Conservation (phyloP, 2,113 vertebrate genomes). For the Syrmaticus mikado region DNA sequence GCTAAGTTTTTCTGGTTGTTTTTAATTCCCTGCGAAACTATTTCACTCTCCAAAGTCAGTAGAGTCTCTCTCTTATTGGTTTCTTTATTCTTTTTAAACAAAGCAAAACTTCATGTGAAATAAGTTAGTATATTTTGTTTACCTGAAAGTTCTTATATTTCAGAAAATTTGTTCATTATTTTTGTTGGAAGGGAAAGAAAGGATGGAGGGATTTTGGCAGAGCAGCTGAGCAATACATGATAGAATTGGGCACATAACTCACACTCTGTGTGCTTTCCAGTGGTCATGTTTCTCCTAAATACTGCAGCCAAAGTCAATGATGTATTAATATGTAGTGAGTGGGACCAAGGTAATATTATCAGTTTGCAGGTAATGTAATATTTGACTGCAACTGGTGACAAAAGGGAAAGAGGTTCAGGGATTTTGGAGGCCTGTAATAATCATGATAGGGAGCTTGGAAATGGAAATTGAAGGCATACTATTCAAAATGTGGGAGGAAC, state of each 20-base stretch:
- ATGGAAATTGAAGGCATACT: neutral
- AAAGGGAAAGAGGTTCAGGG: neutral
- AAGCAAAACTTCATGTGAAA: neutral
- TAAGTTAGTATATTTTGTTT: neutral
- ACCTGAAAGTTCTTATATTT: neutral
- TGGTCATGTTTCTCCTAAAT: neutral
- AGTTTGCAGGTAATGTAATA: neutral
- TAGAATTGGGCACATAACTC: neutral
- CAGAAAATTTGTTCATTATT: neutral
- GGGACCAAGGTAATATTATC: neutral
- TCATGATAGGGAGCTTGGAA: neutral
- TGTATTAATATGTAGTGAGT: neutral
- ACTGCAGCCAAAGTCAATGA: rapidly evolving
- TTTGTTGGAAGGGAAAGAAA: neutral
- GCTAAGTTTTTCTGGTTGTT: neutral
- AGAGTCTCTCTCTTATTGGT: neutral
- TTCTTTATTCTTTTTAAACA: neutral
- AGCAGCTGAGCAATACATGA: neutral
- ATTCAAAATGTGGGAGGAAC: neutral
- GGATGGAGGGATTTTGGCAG: neutral
- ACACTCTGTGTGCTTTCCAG: neutral
- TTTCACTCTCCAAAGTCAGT: neutral
- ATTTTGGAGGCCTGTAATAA: neutral
- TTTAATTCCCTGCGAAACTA: neutral
- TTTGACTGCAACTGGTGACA: neutral